Evolutionary conservation across 1,140 invertebrate genomes (phyloP), one percentile per base, ranked within the genome.

Genomic region (Tyrophagus putrescentiae): DNA sequence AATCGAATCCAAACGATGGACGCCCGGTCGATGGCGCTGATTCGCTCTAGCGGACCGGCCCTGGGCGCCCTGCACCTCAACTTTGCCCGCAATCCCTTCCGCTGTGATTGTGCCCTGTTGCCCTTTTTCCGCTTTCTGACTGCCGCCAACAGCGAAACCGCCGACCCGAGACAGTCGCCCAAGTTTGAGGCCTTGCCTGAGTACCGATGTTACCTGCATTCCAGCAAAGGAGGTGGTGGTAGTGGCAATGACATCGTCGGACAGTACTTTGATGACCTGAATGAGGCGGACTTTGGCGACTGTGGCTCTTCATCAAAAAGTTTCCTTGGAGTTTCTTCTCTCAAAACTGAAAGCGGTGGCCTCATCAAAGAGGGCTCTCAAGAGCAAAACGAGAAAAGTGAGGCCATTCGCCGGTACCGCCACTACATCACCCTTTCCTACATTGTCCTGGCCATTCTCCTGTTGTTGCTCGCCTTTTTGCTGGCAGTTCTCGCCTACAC

Each of bases 181-280:
- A 13, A 54, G 3, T 1, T 27, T 11, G 13, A 13, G 39, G 18
- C 11, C 9, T 11, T 54, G 21, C 7, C 21, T 31, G n/a, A 25
- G 25, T 32, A 34, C 3, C 13, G 25, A 31, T 13, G 25, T 11
- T 54, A 13, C n/a, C 52, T 18, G 5, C 7, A 11, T 13, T 6
- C 3, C 11, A 54, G 18, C n/a, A n/a, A n/a, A n/a, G n/a, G n/a
- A n/a, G n/a, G n/a, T n/a, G n/a, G n/a, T n/a, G n/a, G n/a, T 28
- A 1, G 3, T n/a, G 13, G 3, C 11, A 27, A 11, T 13, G 23
- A 25, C 23, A 11, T 53, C 11, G 34, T 9, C 16, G 23, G 23
- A 7, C 32, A 54, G 27, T 54, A 54, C 27, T 32, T 54, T 31
- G 52, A 54, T 54, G 52, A 54, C 39, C 3, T 54, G 3, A 31